A percentile compares a stretch with the other conserved stretches of the same genome.
phyloP scores from a whole-genome alignment of 1,140 invertebrate species.

The Mylabris phalerata region DNA sequence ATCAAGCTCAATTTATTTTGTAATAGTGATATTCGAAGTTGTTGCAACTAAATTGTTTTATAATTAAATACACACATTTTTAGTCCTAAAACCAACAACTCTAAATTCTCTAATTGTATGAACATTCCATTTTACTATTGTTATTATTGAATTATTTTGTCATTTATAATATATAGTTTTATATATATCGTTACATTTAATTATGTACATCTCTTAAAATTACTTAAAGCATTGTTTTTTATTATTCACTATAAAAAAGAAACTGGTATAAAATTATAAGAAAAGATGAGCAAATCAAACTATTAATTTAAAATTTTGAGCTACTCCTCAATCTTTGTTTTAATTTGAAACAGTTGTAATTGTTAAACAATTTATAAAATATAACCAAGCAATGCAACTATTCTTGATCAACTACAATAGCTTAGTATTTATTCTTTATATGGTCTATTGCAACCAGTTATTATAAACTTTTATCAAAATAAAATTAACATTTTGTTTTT shows the following conservation, averaged over 20 bases:
- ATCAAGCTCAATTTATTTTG: slow-evolving; percentile 9
- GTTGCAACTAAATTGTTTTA: slow-evolving; percentile 7
- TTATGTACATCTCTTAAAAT: slow-evolving; percentile 27
- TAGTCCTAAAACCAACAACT: slow-evolving; percentile 16
- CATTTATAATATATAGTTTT: neutral
- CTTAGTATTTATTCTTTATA: neutral
- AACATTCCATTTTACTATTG: slow-evolving; percentile 21
- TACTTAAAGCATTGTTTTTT: slow-evolving; percentile 30
- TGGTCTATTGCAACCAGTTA: slow-evolving; percentile 20
- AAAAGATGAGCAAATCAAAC: neutral
- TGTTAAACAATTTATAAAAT: too few species aligned
- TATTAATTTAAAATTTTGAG: neutral
- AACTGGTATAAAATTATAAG: neutral
- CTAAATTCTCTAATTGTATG: slow-evolving; percentile 18
- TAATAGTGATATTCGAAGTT: neutral
- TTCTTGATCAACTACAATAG: too few species aligned
- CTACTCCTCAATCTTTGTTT: neutral
- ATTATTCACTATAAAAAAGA: neutral
- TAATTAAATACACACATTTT: slow-evolving; percentile 10
- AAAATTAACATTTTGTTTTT: neutral
- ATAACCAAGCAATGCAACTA: too few species aligned
- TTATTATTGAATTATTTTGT: neutral
- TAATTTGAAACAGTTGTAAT: too few species aligned
- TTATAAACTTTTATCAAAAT: slow-evolving; percentile 7
- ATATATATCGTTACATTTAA: slow-evolving; percentile 11